Evolutionary conservation across 1,140 invertebrate species (phyloP).

Genomic region (Lysiphlebus fabarum): DNA sequence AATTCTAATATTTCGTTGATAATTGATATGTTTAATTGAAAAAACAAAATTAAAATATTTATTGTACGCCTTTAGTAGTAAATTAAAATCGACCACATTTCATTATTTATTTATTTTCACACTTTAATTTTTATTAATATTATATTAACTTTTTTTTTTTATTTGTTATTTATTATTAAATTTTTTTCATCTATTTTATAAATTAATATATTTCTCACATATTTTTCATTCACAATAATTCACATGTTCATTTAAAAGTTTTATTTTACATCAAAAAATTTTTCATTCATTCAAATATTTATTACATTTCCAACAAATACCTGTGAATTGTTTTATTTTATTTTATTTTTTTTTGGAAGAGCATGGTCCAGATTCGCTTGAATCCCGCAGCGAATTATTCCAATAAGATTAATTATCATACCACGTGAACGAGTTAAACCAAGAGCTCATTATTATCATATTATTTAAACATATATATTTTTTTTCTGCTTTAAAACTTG

Average conservation of each 20-base stretch:
- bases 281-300: conserved; percentile 21
- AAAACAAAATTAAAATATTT: conserved; percentile 35
- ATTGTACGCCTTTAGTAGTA: conserved; percentile 31
- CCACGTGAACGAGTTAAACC: conserved; percentile 23
- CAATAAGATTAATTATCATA: conserved; percentile 24
- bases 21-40: conserved; percentile 44
- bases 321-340: no score
- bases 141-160: neutral
- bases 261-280: neutral
- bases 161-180: neutral
- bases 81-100: neutral
- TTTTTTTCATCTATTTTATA: neutral
- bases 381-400: conserved; percentile 22
- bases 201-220: neutral
- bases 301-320: conserved; percentile 26
- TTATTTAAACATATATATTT: neutral
- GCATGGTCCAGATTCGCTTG: neutral
- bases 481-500: no score
- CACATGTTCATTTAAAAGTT: neutral
- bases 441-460: conserved; percentile 2
- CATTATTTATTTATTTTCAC: neutral
- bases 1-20: conserved; percentile 38
- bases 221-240: conserved; percentile 7
- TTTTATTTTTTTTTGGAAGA: conserved; percentile 1
- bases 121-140: conserved; percentile 7